Evolutionary conservation across 2,797 vertebrate species (phyloP).

Genomic region (Pterois miles): DNA sequence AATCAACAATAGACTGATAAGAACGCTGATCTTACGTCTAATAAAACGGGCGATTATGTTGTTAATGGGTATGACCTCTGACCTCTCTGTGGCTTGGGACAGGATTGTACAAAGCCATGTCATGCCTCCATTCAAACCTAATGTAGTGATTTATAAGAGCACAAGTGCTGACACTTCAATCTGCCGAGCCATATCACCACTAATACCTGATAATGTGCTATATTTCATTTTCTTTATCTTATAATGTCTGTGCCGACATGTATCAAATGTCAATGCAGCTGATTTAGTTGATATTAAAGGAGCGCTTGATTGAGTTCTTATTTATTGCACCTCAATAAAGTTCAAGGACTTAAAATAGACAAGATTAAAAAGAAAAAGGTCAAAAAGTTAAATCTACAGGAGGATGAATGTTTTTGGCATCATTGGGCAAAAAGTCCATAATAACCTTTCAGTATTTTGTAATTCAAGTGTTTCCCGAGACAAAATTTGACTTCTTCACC

Average conservation of each 20-base stretch:
- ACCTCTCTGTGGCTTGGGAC: background rate
- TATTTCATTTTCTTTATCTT: background rate
- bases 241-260: background rate
- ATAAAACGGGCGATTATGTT: background rate
- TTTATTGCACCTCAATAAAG: background rate
- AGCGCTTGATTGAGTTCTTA: background rate
- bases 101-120: background rate
- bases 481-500: background rate
- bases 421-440: no score
- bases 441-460: no score
- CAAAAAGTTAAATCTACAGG: background rate
- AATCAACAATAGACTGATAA: background rate
- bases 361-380: background rate
- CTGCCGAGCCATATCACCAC: background rate
- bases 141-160: background rate
- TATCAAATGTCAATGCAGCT: constrained; percentile 4
- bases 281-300: background rate
- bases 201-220: background rate
- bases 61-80: background rate
- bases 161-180: background rate
- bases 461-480: background rate
- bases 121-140: background rate
- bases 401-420: no score
- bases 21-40: background rate
- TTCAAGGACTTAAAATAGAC: background rate